Percentiles rank a stretch among this genome's conserved stretches.
Evolutionary conservation across 1,140 invertebrate genomes (phyloP).

Genomic region (Lamellibrachia luymesi): DNA sequence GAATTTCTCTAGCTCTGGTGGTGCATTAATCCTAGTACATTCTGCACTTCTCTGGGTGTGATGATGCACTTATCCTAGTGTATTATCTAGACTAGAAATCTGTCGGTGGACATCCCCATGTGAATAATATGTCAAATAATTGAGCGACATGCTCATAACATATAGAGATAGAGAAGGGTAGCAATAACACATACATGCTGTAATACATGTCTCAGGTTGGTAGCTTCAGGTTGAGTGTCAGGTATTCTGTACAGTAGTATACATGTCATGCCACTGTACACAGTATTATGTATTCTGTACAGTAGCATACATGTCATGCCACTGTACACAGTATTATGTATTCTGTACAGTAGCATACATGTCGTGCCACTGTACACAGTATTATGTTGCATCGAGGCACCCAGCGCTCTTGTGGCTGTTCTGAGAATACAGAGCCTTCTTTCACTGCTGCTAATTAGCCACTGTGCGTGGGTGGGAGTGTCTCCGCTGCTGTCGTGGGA

Average conservation of each 20-base stretch:
- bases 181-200: too few relatives aligned
- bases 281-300: neutral
- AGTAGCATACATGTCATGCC: neutral
- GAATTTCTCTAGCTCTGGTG: neutral
- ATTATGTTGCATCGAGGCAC: neutral
- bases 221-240: too few relatives aligned
- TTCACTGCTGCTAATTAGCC: neutral
- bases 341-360: neutral
- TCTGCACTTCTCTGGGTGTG: neutral
- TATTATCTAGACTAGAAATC: too few relatives aligned
- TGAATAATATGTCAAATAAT: too few relatives aligned
- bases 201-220: too few relatives aligned
- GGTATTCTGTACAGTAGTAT: neutral
- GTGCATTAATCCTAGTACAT: neutral
- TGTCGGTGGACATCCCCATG: too few relatives aligned
- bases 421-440: neutral
- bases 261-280: neutral
- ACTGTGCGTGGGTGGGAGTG: neutral
- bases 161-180: too few relatives aligned
- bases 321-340: neutral
- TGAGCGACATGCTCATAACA: too few relatives aligned
- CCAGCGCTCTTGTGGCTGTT: neutral
- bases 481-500: neutral
- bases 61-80: too few relatives aligned
- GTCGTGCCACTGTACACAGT: neutral